These are phyloP conservation scores for Drosophila eugracilis DNA, from an alignment of 1,140 invertebrate species.

Conservation along the genomic window DNA sequence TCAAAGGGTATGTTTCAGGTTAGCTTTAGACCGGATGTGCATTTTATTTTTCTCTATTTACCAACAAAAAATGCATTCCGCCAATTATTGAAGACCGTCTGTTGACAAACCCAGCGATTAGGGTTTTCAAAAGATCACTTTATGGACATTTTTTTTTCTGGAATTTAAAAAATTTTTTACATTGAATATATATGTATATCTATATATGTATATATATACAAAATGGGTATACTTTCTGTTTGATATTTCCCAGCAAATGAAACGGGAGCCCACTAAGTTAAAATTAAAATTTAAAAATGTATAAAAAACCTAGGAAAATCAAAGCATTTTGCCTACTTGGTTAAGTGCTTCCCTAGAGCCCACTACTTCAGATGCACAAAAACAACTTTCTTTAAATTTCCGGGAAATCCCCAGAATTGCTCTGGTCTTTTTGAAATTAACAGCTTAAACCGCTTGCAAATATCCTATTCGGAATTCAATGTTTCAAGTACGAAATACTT, in stretches of 20 bases:
- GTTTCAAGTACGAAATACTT: neutral
- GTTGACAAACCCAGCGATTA: neutral
- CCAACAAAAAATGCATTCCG: neutral
- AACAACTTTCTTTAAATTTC: neutral
- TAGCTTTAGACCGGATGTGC: slow-evolving; percentile 1
- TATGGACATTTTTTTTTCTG: neutral
- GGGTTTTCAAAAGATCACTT: neutral
- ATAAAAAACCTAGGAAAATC: no score
- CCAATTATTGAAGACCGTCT: no score
- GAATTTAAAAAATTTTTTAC: neutral
- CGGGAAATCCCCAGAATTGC: neutral
- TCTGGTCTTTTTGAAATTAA: slow-evolving; percentile 1
- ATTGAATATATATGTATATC: no score
- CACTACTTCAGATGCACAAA: neutral
- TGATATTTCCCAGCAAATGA: neutral
- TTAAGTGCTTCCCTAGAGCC: neutral
- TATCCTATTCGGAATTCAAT: neutral
- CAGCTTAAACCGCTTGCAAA: neutral
- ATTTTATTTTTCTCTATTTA: neutral
- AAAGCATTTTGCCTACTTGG: neutral
- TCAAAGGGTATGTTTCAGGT: neutral
- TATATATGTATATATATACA: no score
- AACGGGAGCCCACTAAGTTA: no score
- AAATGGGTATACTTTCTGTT: no score
- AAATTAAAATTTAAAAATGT: no score